A percentile compares a stretch with the other conserved stretches of the same genome.
phyloP scores from a whole-genome alignment of 2,797 vertebrate species.

The Bufotes viridis region DNA sequence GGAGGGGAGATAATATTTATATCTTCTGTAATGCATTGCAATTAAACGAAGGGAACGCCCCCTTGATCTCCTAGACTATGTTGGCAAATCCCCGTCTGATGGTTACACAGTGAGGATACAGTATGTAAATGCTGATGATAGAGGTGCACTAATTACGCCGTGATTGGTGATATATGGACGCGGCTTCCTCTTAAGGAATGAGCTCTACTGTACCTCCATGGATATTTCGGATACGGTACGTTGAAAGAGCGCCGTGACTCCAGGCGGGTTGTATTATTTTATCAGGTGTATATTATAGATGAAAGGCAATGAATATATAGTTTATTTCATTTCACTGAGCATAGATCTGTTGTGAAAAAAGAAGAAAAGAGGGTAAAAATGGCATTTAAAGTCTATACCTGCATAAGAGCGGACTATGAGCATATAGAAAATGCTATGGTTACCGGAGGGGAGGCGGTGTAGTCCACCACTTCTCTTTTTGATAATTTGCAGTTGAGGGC shows the following conservation, averaged over 20 bases:
- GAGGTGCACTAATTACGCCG: conserved; percentile 27
- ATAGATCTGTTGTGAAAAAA: not conserved
- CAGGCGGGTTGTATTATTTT: not conserved
- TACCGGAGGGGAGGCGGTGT: too few species aligned
- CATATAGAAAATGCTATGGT: too few species aligned
- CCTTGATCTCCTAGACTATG: conserved; percentile 30
- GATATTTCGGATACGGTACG: not conserved
- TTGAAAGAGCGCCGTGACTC: not conserved
- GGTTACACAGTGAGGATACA: conserved; percentile 20
- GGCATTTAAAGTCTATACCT: not conserved
- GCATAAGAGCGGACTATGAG: too few species aligned
- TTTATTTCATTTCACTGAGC: not conserved
- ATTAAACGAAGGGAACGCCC: conserved; percentile 48
- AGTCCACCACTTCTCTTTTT: not conserved
- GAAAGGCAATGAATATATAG: not conserved
- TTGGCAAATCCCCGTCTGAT: conserved; percentile 46
- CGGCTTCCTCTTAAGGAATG: not conserved
- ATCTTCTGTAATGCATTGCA: conserved; percentile 48
- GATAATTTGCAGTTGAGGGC: not conserved
- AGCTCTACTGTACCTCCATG: not conserved
- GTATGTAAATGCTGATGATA: conserved; percentile 39
- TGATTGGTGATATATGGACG: conserved; percentile 13
- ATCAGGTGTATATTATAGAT: not conserved
- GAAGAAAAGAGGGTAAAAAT: not conserved
- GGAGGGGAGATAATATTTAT: conserved; percentile 47